phyloP scores from a whole-genome alignment of 2,888 invertebrate genomes.

The Vanessa cardui region DNA sequence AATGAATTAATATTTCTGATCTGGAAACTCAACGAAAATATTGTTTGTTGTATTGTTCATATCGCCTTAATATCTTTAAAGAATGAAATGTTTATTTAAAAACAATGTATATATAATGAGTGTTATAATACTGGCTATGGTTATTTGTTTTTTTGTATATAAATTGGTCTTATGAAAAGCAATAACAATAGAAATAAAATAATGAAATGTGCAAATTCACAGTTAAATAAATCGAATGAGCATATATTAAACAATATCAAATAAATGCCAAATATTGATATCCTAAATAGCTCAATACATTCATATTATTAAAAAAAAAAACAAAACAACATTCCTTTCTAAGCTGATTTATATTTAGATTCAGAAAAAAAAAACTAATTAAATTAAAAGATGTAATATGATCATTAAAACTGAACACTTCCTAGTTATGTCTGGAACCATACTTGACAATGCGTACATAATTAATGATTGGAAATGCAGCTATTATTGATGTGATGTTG shows the following conservation, averaged over 20 bases:
- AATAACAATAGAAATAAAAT: constrained; percentile 31
- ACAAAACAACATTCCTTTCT: constrained; percentile 34
- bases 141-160: constrained; percentile 32
- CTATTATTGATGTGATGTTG: constrained; percentile 39
- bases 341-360: constrained; percentile 26
- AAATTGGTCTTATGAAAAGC: constrained; percentile 37
- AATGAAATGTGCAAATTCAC: constrained; percentile 27
- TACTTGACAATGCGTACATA: constrained; percentile 51
- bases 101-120: constrained; percentile 20
- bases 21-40: constrained; percentile 7
- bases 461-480: constrained; percentile 48
- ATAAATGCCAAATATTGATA: constrained; percentile 27
- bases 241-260: constrained; percentile 22
- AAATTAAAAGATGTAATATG: not conserved
- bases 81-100: constrained; percentile 27
- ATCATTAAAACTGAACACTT: not conserved
- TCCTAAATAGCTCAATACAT: constrained; percentile 30
- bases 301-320: constrained; percentile 22
- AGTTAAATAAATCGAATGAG: constrained; percentile 15
- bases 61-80: constrained; percentile 23
- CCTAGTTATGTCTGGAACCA: not conserved
- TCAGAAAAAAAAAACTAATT: constrained; percentile 16
- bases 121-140: constrained; percentile 24
- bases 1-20: constrained; percentile 4
- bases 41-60: constrained; percentile 23